Evolutionary conservation across 2,888 invertebrate genomes (phyloP).

Genomic region (Tipula helvola): DNA sequence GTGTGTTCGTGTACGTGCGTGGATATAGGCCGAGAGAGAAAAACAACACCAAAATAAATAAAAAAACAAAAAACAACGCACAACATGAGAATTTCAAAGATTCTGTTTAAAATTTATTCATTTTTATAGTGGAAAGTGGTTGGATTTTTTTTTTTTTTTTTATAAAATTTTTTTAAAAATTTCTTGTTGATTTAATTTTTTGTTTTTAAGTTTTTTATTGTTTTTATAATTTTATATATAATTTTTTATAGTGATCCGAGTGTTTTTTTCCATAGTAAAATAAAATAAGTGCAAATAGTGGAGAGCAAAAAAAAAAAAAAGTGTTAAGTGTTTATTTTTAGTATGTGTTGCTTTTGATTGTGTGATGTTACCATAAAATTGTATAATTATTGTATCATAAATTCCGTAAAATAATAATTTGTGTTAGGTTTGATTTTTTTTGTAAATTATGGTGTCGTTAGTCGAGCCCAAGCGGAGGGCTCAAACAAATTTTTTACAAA

Average conservation of each 20-base stretch:
- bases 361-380: not conserved
- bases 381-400: not conserved
- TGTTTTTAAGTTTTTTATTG: not conserved
- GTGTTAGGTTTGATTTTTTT: not conserved
- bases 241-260: not conserved
- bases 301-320: not conserved
- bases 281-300: not conserved
- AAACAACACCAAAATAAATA: not conserved
- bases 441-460: not conserved
- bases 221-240: not conserved
- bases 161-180: not conserved
- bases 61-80: not conserved
- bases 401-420: not conserved
- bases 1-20: not conserved
- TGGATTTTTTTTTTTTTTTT: not conserved
- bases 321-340: not conserved
- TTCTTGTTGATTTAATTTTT: not conserved
- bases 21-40: not conserved
- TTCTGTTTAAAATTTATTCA: not conserved
- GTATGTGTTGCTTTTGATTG: not conserved
- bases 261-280: not conserved
- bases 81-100: not conserved
- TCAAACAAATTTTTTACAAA: not conserved
- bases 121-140: slow-evolving; percentile 4
- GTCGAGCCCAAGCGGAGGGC: not conserved